Percentiles rank a stretch among this genome's conserved stretches.
Conservation (phyloP, 2,113 vertebrate species). For the Phodopus roborovskii region DNA sequence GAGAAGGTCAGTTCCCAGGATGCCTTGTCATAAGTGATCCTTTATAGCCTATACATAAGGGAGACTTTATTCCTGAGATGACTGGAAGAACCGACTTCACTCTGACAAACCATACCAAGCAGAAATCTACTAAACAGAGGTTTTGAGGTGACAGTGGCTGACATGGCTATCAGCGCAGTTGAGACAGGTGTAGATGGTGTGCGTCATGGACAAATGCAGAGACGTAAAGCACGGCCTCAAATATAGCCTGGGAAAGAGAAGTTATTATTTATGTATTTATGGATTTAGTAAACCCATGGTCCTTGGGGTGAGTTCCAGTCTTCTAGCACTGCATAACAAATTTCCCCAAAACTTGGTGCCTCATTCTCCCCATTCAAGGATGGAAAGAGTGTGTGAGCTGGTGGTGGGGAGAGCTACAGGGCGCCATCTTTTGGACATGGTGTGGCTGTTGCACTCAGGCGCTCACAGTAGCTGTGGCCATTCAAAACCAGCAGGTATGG, state of each 20-base stretch:
- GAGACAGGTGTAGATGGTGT: not conserved
- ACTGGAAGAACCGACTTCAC: not conserved
- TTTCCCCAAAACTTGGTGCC: conserved; percentile 7
- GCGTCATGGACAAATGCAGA: not conserved
- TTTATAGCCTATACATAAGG: conserved; percentile 5
- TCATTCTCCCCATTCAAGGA: not conserved
- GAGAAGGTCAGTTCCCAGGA: not conserved
- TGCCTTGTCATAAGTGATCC: not conserved
- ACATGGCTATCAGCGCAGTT: not conserved
- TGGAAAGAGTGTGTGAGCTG: too few relatives aligned
- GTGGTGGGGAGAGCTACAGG: too few relatives aligned
- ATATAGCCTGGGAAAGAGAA: not conserved
- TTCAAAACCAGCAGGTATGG: not conserved
- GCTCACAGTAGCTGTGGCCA: not conserved
- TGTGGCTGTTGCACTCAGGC: too few relatives aligned
- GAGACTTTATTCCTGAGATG: not conserved
- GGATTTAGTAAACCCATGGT: not conserved
- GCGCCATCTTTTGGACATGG: too few relatives aligned
- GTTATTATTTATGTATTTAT: not conserved
- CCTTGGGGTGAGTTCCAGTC: not conserved
- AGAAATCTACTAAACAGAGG: not conserved
- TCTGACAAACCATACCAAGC: not conserved
- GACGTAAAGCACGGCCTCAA: not conserved
- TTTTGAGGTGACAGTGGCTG: not conserved
- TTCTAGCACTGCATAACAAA: not conserved